These are phyloP conservation scores for Zeuzera pyrina DNA, from an alignment of 2,888 invertebrate species.

Conservation along the genomic window DNA sequence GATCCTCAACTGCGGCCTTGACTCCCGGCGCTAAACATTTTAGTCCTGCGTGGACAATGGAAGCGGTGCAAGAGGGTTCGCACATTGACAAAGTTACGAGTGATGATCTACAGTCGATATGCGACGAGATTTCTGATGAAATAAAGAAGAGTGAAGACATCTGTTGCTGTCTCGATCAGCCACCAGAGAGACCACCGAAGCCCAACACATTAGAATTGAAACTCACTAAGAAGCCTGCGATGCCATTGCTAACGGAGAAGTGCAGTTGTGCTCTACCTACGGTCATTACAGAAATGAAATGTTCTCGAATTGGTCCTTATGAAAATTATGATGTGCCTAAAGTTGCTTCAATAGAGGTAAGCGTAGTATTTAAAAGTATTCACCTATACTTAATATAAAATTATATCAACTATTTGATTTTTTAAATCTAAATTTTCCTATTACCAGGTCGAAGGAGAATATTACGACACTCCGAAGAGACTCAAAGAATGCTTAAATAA, in stretches of 20 bases:
- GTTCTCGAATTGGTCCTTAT: slow-evolving; percentile 70
- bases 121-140: slow-evolving; percentile 10
- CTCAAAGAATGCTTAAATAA: slow-evolving; percentile 78
- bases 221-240: slow-evolving; percentile 55
- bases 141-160: slow-evolving; percentile 31
- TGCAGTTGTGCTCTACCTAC: slow-evolving; percentile 26
- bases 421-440: neutral
- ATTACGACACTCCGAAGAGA: slow-evolving; percentile 83
- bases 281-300: slow-evolving; percentile 24
- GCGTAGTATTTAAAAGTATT: slow-evolving; percentile 16
- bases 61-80: slow-evolving; percentile 38
- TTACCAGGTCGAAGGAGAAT: slow-evolving; percentile 62
- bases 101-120: slow-evolving; percentile 13
- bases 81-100: slow-evolving; percentile 14
- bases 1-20: slow-evolving; percentile 74
- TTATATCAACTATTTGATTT: slow-evolving; percentile 1
- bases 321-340: slow-evolving; percentile 87
- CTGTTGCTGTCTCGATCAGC: slow-evolving; percentile 30
- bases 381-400: neutral
- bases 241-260: slow-evolving; percentile 32
- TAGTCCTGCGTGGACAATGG: slow-evolving; percentile 74
- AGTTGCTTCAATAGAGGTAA: slow-evolving; percentile 67
- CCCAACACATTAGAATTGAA: slow-evolving; percentile 35
- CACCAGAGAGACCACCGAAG: slow-evolving; percentile 78
- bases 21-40: slow-evolving; percentile 65